Evolutionary conservation across 2,888 invertebrate genomes (phyloP), one percentile per base, ranked within the genome.

Genomic region (Agrotis ipsilon): DNA sequence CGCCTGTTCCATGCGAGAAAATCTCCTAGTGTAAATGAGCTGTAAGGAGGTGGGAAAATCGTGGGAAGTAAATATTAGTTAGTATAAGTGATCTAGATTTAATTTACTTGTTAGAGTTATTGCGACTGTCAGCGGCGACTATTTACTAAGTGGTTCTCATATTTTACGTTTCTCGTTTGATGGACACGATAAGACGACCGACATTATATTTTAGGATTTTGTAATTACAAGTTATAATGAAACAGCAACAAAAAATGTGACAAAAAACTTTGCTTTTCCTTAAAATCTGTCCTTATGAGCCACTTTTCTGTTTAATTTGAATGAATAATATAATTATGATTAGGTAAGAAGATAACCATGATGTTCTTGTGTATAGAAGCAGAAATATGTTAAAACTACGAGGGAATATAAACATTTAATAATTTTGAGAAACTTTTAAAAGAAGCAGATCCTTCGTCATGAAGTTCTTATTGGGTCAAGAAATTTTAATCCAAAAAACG

Each of bases 81-180:
- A 79, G 55, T 49, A 24, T n/a, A 73, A 80, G 74, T 73, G 80
- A 73, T 80, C 73, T 80, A 79, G 63, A 62, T 80, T 73, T 73
- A 80, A 73, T 62, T 62, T 73, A 74, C 55, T 72, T 48, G 52
- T 72, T 43, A 52, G 72, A 78, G 43, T 80, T 73, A 74, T 80
- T 19, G 74, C 64, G 4, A n/a, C 16, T 62, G 80, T 79, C 80
- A 32, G 49, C 48, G 24, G 79, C 7, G 80, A 62, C 74, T 16
- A 54, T 46, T 49, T 55, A 62, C 74, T 74, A 74, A 74, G 80
- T 74, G 74, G 74, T 73, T 73, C 63, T 55, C 19, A 74, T 80
- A 80, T 62, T 60, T 57, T 57, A 71, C 24, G 49, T 49, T 24
- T 45, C 43, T 3, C 2, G 14, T 24, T 62, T 27, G 80, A 79